Evolutionary conservation across 2,797 vertebrate genomes (phyloP).

Genomic region (Pseudomugil tenellus): DNA sequence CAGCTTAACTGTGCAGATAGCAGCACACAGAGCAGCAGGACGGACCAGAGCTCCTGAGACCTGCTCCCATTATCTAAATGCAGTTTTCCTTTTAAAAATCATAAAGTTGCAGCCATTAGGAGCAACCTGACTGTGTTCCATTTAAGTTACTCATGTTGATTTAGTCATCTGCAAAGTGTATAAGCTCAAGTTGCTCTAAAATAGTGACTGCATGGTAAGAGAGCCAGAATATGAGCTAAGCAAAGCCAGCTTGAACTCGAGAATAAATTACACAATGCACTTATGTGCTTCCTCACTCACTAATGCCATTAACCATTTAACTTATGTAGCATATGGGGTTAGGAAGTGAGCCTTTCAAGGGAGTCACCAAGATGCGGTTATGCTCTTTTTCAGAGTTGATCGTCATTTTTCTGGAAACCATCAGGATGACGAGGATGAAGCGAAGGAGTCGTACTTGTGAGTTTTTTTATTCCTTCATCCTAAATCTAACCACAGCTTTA

Average conservation of each 20-base stretch:
- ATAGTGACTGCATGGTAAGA: neutral
- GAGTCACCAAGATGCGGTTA: neutral
- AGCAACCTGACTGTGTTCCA: neutral
- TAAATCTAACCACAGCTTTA: neutral
- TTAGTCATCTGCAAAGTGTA: neutral
- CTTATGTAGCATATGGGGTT: neutral
- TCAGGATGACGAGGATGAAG: constrained; percentile 87
- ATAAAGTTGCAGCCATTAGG: neutral
- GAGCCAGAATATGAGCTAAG: neutral
- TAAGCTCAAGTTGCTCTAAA: neutral
- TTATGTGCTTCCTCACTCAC: neutral
- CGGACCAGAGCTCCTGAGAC: constrained; percentile 2
- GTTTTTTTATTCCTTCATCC: constrained; percentile 51
- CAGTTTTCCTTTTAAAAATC: neutral
- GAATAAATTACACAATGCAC: neutral
- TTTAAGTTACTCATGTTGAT: neutral
- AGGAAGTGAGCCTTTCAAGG: too few species aligned
- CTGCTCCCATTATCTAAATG: neutral
- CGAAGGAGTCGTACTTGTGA: constrained; percentile 96
- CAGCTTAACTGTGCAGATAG: neutral
- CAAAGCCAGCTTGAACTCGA: neutral
- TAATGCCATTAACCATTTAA: neutral
- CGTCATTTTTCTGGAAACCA: constrained; percentile 88
- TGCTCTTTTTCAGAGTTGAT: constrained; percentile 82
- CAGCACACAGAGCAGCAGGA: neutral